Evolutionary conservation across 2,888 invertebrate genomes (phyloP).

Genomic region (Petrolisthes manimaculis): DNA sequence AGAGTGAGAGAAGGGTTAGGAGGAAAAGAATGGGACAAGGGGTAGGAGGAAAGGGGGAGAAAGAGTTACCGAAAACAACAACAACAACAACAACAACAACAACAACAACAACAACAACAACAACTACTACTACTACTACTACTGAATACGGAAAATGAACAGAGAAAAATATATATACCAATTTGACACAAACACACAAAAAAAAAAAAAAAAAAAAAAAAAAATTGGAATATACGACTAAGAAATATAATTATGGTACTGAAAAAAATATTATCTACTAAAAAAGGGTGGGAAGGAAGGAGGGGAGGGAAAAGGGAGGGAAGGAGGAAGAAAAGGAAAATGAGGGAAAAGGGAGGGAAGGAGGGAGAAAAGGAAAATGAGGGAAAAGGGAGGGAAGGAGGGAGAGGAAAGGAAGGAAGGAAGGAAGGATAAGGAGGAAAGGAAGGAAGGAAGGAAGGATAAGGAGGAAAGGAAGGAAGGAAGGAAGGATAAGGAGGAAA

Average conservation of each 20-base stretch:
- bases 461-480: not conserved
- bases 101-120: too few species aligned
- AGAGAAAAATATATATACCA: too few species aligned
- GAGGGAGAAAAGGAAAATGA: not conserved
- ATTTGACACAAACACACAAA: too few species aligned
- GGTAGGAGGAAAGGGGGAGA: not conserved
- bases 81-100: too few species aligned
- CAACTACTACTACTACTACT: too few species aligned
- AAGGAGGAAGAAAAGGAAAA: not conserved
- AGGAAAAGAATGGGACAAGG: not conserved
- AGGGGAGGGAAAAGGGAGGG: not conserved
- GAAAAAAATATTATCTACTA: too few species aligned
- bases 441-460: not conserved
- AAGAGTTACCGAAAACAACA: too few species aligned
- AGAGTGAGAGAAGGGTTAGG: too few species aligned
- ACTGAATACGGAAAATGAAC: too few species aligned
- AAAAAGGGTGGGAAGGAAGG: constrained; percentile 2
- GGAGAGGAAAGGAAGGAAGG: not conserved
- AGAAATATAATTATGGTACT: too few species aligned
- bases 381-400: not conserved
- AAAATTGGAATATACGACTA: not conserved
- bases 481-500: not conserved
- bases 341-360: not conserved
- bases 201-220: not conserved
- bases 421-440: not conserved